Base-by-base conservation (phyloP, 2,113 vertebrate genomes). In the Aspiorhynchus laticeps region DNA sequence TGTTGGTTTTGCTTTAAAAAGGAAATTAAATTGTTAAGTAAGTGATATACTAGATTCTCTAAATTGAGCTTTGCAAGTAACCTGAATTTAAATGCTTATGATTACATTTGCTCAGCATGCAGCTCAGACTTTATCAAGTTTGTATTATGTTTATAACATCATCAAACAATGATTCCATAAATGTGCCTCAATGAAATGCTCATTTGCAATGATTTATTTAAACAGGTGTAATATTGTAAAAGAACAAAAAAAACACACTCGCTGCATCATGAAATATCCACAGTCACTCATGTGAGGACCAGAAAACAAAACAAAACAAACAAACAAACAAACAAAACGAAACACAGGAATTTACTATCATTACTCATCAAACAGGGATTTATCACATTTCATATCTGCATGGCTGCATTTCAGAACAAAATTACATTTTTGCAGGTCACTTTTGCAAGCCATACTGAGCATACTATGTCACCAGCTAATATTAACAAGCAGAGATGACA, bases 401-500 rank as follows among this genome's bases (percentile, higher is more conserved):
- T 80, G 56, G 86, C 87, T 74, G 26, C 59, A 87, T 87, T 36
- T 26, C 17, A 41, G 86, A 90, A 82, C 48, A 14, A 84, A 91
- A 90, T 11, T 14, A 43, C 41, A 46, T 2, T 46, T 46, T 46
- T 12, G 43, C 43, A 46, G 43, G 43, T 46, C 43, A 46, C 43
- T 46, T 46, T 46, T 46, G 43, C 43, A 10, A 46, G 3, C 43
- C 43, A 46, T 46, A 46, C 43, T 46, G 43, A 46, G 10, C 43
- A 46, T 10, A 3, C 43, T 46, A 46, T 46, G 43, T 46, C 43
- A 95, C 94, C 93, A 93, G 94, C 95, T 94, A 94, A 95, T 95
- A 96, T 96, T 96, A 97, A 97, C 96, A 95, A 95, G 93, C 94
- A 92, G 93, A 95, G 95, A 95, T 95, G 96, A 96, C 94, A 94